phyloP scores from a whole-genome alignment of 2,888 invertebrate genomes.

The Tipula helvola region DNA sequence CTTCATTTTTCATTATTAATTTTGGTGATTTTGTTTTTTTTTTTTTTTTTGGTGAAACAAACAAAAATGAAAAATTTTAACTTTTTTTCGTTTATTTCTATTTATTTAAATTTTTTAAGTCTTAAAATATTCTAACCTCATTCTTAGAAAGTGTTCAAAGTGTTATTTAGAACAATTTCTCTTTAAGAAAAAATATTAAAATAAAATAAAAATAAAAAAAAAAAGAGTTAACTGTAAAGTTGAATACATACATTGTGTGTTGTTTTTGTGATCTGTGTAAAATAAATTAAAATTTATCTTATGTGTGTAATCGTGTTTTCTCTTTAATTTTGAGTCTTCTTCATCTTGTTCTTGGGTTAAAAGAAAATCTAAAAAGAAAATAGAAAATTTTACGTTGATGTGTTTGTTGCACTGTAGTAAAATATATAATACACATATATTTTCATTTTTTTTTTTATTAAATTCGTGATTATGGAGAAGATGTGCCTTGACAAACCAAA shows the following conservation, averaged over 20 bases:
- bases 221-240: constrained; percentile 11
- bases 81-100: background rate
- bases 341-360: background rate
- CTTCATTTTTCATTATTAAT: background rate
- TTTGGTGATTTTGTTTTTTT: background rate
- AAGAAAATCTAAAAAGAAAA: background rate
- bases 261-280: background rate
- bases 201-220: background rate
- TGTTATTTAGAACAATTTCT: constrained; percentile 19
- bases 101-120: background rate
- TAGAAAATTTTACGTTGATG: background rate
- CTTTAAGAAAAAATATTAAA: constrained; percentile 14
- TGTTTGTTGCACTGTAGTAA: background rate
- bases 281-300: background rate
- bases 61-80: background rate
- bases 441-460: background rate
- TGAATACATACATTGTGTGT: constrained; percentile 8
- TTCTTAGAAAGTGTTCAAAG: constrained; percentile 18
- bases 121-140: constrained; percentile 17
- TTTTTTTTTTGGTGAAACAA: background rate
- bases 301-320: constrained; percentile 8
- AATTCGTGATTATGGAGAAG: background rate
- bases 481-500: background rate
- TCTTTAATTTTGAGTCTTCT: constrained; percentile 5
- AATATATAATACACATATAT: background rate